A percentile compares a stretch with the other conserved stretches of the same genome.
Evolutionary conservation across 1,140 invertebrate species (phyloP).

Genomic region (Danaus melanippus): DNA sequence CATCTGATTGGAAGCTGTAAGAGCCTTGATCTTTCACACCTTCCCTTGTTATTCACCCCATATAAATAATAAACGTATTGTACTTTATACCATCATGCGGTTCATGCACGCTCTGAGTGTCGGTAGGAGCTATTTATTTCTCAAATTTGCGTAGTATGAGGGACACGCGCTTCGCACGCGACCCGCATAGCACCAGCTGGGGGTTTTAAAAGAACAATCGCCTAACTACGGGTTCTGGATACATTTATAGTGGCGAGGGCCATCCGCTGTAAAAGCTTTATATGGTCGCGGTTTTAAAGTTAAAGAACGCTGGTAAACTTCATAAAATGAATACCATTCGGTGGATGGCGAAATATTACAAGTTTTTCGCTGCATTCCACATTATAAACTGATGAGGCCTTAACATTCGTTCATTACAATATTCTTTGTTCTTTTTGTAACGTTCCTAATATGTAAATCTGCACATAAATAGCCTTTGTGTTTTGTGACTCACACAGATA

Average conservation of each 20-base stretch:
- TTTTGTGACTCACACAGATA: conserved; percentile 14
- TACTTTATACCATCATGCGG: conserved; percentile 31
- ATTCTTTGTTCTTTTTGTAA: conserved; percentile 9
- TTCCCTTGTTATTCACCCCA: conserved; percentile 43
- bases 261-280: conserved; percentile 19
- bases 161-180: conserved; percentile 60
- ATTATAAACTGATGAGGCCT: conserved; percentile 13
- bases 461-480: conserved; percentile 6
- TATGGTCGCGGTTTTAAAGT: conserved; percentile 16
- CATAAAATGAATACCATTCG: conserved; percentile 14
- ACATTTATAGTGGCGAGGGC: conserved; percentile 16
- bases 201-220: conserved; percentile 36
- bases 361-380: conserved; percentile 12
- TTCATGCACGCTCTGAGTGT: conserved; percentile 38
- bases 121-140: conserved; percentile 48
- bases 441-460: too few relatives aligned
- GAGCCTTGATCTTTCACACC: conserved; percentile 51
- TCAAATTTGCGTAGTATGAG: conserved; percentile 59
- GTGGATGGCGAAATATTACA: background rate
- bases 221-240: conserved; percentile 28
- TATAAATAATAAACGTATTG: conserved; percentile 23
- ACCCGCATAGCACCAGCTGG: conserved; percentile 46
- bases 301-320: conserved; percentile 13
- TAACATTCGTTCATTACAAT: conserved; percentile 9
- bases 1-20: conserved; percentile 17